Evolutionary conservation across 1,140 invertebrate genomes (phyloP).

Genomic region (Aphidius ervi): DNA sequence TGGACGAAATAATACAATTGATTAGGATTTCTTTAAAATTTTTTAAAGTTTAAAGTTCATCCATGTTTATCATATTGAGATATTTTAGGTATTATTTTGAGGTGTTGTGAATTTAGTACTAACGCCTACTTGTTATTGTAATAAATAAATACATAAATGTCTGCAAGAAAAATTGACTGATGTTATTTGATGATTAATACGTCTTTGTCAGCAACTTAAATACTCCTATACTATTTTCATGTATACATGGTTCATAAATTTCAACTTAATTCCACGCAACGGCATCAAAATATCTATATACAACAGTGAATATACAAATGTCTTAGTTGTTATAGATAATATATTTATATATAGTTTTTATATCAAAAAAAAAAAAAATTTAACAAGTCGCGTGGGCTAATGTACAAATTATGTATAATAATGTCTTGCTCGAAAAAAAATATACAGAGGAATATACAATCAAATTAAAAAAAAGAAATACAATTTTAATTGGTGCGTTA

Average conservation of each 20-base stretch:
- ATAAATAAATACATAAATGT: too few relatives aligned
- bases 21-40: too few relatives aligned
- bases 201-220: too few relatives aligned
- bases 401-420: conserved; percentile 25
- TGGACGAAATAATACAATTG: too few relatives aligned
- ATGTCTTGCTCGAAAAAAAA: conserved; percentile 17
- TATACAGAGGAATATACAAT: conserved; percentile 34
- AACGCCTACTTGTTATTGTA: too few relatives aligned
- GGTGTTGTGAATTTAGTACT: too few relatives aligned
- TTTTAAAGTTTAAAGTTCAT: too few relatives aligned
- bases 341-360: too few relatives aligned
- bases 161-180: too few relatives aligned
- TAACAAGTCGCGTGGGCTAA: conserved; percentile 20
- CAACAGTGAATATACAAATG: background rate
- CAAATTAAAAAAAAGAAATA: conserved; percentile 40
- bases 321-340: background rate
- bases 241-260: conserved; percentile 34
- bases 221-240: conserved; percentile 25
- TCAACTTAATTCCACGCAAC: conserved; percentile 35
- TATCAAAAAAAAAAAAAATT: conserved; percentile 1
- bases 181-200: too few relatives aligned
- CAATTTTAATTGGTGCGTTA: conserved; percentile 38
- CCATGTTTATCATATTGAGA: too few relatives aligned
- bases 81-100: too few relatives aligned
- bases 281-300: conserved; percentile 22